These are phyloP conservation scores for Drosophila colorata DNA, from an alignment of 2,888 invertebrate species.

Conservation along the genomic window DNA sequence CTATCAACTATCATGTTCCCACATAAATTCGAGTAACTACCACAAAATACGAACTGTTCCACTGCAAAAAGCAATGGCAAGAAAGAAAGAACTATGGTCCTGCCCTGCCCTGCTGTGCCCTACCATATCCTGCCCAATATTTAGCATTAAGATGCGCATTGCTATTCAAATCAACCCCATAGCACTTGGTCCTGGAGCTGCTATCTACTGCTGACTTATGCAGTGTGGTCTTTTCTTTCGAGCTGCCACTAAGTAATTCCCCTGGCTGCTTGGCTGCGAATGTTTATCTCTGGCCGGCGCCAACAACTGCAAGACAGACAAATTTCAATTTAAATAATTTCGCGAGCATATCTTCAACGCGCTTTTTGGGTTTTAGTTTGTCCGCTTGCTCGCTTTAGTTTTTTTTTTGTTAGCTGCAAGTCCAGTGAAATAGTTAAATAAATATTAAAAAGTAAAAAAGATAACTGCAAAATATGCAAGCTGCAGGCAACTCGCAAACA, in stretches of 20 bases:
- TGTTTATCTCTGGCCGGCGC: slow-evolving; percentile 56
- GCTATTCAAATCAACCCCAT: slow-evolving; percentile 17
- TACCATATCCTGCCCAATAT: neutral
- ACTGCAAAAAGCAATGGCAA: neutral
- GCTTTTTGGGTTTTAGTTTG: slow-evolving; percentile 15
- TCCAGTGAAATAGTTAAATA: slow-evolving; percentile 35
- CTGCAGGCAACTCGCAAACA: slow-evolving; percentile 63
- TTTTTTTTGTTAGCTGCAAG: slow-evolving; percentile 13
- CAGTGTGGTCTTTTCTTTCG: slow-evolving; percentile 25
- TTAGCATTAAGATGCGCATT: slow-evolving; percentile 16
- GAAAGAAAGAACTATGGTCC: neutral
- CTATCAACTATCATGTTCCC: too few species aligned
- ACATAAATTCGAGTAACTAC: neutral
- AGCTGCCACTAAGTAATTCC: slow-evolving; percentile 29
- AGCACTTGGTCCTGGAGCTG: slow-evolving; percentile 5
- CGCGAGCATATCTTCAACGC: slow-evolving; percentile 46
- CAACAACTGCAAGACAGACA: slow-evolving; percentile 59
- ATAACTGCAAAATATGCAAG: slow-evolving; percentile 53
- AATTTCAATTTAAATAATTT: slow-evolving; percentile 74
- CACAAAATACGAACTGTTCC: neutral
- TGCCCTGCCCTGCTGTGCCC: neutral
- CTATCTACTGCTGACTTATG: slow-evolving; percentile 21
- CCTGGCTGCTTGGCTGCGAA: slow-evolving; percentile 24
- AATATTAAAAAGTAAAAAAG: slow-evolving; percentile 34
- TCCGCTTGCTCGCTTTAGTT: slow-evolving; percentile 1